These are phyloP conservation scores for Chelon labrosus DNA, from an alignment of 2,797 vertebrate species.

Conservation along the genomic window DNA sequence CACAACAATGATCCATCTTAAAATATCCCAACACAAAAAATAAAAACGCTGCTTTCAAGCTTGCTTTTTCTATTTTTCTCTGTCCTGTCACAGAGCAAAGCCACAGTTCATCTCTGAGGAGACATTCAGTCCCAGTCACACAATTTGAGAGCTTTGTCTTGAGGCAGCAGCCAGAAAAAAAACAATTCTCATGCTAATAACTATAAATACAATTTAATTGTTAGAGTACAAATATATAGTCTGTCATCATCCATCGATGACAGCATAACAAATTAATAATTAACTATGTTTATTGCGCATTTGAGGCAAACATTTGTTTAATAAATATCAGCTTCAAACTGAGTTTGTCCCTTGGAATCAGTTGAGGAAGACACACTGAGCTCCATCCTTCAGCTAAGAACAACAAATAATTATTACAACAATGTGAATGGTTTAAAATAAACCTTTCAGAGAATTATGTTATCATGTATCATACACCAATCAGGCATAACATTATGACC, in stretches of 20 bases:
- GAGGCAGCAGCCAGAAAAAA: constrained; percentile 10
- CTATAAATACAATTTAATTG: constrained; percentile 2
- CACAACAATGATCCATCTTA: constrained; percentile 32
- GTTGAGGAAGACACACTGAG: background rate
- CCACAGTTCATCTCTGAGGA: constrained; percentile 36
- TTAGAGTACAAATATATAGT: constrained; percentile 17
- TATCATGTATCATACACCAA: too few species aligned
- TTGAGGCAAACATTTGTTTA: constrained; percentile 5
- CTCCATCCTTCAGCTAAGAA: constrained; percentile 3
- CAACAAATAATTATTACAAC: constrained; percentile 1
- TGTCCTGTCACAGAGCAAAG: constrained; percentile 36
- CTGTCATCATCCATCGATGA: constrained; percentile 26
- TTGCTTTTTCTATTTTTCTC: constrained; percentile 39
- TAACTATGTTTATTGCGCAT: constrained; percentile 11
- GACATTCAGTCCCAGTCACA: constrained; percentile 13
- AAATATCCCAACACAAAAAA: constrained; percentile 60
- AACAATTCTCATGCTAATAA: constrained; percentile 40
- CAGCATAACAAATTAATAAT: constrained; percentile 2
- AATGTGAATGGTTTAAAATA: background rate
- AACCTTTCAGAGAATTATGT: too few species aligned
- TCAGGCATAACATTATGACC: too few species aligned
- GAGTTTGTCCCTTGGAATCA: constrained; percentile 21
- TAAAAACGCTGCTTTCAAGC: constrained; percentile 20
- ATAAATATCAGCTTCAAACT: constrained; percentile 27
- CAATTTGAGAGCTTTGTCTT: constrained; percentile 32